phyloP scores from a whole-genome alignment of 1,140 invertebrate genomes.

The Bathynomus jamesi region DNA sequence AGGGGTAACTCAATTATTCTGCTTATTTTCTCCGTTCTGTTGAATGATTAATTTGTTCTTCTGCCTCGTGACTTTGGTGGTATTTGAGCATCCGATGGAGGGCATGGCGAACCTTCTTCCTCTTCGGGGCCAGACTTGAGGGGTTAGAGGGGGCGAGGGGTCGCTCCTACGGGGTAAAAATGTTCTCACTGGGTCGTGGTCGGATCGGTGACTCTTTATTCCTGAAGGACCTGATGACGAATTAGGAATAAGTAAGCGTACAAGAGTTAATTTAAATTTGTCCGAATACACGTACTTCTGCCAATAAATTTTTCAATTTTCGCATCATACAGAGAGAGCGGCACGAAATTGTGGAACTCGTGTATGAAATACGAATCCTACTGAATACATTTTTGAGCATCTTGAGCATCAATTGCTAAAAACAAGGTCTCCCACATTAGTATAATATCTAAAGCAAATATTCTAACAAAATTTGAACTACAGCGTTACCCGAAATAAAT shows the following conservation, averaged over 20 bases:
- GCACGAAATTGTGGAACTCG: too few relatives aligned
- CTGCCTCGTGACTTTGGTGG: constrained; percentile 23
- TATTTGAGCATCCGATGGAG: constrained; percentile 14
- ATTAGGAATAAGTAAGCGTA: neutral
- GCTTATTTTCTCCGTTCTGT: constrained; percentile 24
- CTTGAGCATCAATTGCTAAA: too few relatives aligned
- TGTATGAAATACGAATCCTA: too few relatives aligned
- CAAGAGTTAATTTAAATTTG: neutral
- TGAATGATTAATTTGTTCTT: constrained; percentile 28
- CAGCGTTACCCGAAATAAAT: too few relatives aligned
- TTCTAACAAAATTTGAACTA: too few relatives aligned
- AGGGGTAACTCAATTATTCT: too few relatives aligned
- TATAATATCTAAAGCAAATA: too few relatives aligned
- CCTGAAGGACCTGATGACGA: constrained; percentile 7
- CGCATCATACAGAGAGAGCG: too few relatives aligned
- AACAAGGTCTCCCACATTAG: too few relatives aligned
- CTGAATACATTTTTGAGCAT: too few relatives aligned
- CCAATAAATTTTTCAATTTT: too few relatives aligned
- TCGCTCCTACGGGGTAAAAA: constrained; percentile 37
- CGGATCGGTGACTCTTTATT: neutral
- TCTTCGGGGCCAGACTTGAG: constrained; percentile 39
- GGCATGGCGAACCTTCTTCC: constrained; percentile 17
- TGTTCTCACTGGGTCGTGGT: constrained; percentile 31
- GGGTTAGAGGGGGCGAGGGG: constrained; percentile 31
- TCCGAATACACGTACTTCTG: too few relatives aligned